These are phyloP conservation scores for Cantharis rufa DNA, from an alignment of 2,888 invertebrate species.

Conservation along the genomic window DNA sequence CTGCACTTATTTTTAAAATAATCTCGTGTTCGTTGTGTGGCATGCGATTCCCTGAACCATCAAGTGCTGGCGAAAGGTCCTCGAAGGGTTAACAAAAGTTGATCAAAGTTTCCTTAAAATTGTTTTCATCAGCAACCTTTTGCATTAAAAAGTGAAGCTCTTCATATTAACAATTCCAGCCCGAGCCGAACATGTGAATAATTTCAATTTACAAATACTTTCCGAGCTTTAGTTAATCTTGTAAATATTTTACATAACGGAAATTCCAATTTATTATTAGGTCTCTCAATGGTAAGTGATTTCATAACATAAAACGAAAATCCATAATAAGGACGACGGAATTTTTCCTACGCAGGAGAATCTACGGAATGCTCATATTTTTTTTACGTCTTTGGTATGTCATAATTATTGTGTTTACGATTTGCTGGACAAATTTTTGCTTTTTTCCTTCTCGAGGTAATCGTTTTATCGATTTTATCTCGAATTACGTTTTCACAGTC, in stretches of 20 bases:
- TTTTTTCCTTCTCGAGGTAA: not conserved
- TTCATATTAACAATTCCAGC: not conserved
- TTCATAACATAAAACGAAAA: conserved; percentile 6
- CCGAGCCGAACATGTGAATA: not conserved
- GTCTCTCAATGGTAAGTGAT: conserved; percentile 6
- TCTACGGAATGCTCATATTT: not conserved
- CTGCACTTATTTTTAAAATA: too few relatives aligned
- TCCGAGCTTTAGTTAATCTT: conserved; percentile 4
- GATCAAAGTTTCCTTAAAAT: not conserved
- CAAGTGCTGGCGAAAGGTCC: not conserved
- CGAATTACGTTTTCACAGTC: not conserved
- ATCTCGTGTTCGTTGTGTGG: too few relatives aligned
- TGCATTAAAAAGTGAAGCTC: not conserved
- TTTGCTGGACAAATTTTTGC: not conserved
- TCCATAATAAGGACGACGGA: conserved; percentile 1
- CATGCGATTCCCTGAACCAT: not conserved
- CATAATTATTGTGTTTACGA: not conserved
- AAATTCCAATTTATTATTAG: conserved; percentile 15
- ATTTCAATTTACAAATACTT: not conserved
- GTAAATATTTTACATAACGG: conserved; percentile 6
- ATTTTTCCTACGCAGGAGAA: conserved; percentile 2
- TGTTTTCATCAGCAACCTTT: not conserved
- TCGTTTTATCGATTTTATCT: not conserved
- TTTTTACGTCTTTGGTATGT: not conserved
- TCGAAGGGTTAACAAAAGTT: not conserved